Base-by-base conservation (phyloP, 2,888 invertebrate genomes). In the Nomada hirtipes region DNA sequence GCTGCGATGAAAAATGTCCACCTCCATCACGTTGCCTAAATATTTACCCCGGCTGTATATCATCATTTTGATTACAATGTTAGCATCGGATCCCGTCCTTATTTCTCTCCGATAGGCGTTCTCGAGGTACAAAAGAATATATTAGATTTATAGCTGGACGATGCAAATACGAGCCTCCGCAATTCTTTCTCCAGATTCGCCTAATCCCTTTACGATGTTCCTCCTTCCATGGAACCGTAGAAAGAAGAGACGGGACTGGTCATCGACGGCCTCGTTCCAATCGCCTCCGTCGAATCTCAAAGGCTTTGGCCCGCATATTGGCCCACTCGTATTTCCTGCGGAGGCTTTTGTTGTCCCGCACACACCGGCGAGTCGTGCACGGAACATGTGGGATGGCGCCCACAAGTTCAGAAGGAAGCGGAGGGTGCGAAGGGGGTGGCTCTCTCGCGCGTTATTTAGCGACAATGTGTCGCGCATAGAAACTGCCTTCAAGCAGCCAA, bases 401-500 rank as follows among this genome's bases (percentile, higher is more conserved):
- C 73, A 65, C 52, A 68, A 67, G 76, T 42, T 63, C 52, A 44
- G 64, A 69, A 76, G 76, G 47, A 79, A 44, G 59, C 36, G 72
- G 42, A 67, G 75, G 67, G 52, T 55, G 75, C n/a, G 52, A 55
- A 50, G 83, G 61, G 63, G 82, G 47, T 29, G 69, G 65, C 29
- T 70, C 71, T 82, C 80, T 74, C 76, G 83, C 83, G 89, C 91
- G 92, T 94, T 93, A 93, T 94, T 94, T 93, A 93, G 92, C 91
- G 92, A 90, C 92, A 93, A 92, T 94, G 94, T 93, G 94, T 92
- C 91, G 92, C 91, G 94, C 94, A 94, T 94, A 94, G 94, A 94
- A 94, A 94, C 92, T 91, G 92, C 93, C 93, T 91, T 92, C 91
- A 94, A 94, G 93, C 89, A 94, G 94, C 92, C 93, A 93, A 94